Evolutionary conservation across 2,888 invertebrate genomes (phyloP).

Genomic region (Stenoptilia bipunctidactyla): DNA sequence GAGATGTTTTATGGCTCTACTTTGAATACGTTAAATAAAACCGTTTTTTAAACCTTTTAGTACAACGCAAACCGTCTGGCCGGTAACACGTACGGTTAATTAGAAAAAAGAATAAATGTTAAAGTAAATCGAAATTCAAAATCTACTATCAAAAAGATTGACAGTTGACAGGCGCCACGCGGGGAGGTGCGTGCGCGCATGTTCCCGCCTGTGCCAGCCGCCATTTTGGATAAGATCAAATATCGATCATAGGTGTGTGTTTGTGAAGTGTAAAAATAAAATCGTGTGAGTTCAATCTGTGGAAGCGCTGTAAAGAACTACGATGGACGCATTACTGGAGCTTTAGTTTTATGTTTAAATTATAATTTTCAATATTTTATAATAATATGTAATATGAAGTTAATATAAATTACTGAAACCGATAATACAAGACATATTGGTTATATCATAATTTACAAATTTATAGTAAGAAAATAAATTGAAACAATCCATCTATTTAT

Average conservation of each 20-base stretch:
- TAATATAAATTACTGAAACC: too few species aligned
- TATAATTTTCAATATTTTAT: too few species aligned
- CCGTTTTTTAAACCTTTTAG: slow-evolving; percentile 55
- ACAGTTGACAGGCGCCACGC: slow-evolving; percentile 29
- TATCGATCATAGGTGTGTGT: slow-evolving; percentile 68
- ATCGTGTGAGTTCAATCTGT: too few species aligned
- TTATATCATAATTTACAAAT: too few species aligned
- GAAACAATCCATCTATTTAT: too few species aligned
- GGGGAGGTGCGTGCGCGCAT: background rate
- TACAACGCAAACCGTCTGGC: slow-evolving; percentile 44
- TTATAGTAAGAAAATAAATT: too few species aligned
- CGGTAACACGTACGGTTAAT: slow-evolving; percentile 41
- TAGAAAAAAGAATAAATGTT: slow-evolving; percentile 3
- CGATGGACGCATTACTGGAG: too few species aligned
- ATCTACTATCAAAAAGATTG: slow-evolving; percentile 33
- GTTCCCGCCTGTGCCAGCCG: slow-evolving; percentile 53
- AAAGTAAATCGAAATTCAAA: slow-evolving; percentile 28
- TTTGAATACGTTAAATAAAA: slow-evolving; percentile 50
- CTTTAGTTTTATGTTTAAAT: too few species aligned
- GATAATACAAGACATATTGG: too few species aligned
- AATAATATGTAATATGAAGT: too few species aligned
- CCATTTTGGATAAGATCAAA: slow-evolving; percentile 67
- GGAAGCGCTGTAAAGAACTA: too few species aligned
- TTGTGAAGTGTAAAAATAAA: slow-evolving; percentile 9
- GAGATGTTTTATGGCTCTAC: slow-evolving; percentile 65